Conservation (phyloP, 2,113 vertebrate genomes). For the Parus major region DNA sequence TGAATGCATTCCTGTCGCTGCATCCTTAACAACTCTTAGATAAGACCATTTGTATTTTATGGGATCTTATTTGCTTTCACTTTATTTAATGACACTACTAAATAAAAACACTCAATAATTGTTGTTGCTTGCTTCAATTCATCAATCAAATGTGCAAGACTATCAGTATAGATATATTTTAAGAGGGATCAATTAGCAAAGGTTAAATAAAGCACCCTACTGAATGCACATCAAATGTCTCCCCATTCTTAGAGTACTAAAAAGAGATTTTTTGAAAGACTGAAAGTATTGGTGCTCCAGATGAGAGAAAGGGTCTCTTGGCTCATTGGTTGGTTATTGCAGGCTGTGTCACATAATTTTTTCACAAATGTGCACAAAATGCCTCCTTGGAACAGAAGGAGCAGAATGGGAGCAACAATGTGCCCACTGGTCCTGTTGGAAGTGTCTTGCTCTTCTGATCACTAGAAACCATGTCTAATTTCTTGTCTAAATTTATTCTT, state of each 20-base stretch:
- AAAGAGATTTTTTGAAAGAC: neutral
- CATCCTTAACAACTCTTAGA: neutral
- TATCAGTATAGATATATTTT: constrained; percentile 13
- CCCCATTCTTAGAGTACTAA: neutral
- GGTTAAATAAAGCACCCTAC: neutral
- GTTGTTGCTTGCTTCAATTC: neutral
- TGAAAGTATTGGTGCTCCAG: neutral
- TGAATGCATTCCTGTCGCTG: constrained; percentile 20
- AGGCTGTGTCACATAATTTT: neutral
- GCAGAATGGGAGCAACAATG: neutral
- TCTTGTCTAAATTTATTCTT: constrained; percentile 44
- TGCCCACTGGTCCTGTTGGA: neutral
- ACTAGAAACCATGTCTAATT: neutral
- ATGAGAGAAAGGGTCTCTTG: neutral
- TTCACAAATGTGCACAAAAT: neutral
- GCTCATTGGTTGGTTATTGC: neutral
- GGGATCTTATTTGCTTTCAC: neutral
- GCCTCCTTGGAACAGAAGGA: neutral
- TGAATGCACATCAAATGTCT: neutral
- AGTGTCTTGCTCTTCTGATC: neutral
- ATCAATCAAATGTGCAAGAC: constrained; percentile 5
- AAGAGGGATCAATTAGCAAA: constrained; percentile 12
- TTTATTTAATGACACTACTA: neutral
- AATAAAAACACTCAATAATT: constrained; percentile 34
- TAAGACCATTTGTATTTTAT: constrained; percentile 34